Conservation (phyloP, 2,113 vertebrate species). For the Hemicordylus capensis region DNA sequence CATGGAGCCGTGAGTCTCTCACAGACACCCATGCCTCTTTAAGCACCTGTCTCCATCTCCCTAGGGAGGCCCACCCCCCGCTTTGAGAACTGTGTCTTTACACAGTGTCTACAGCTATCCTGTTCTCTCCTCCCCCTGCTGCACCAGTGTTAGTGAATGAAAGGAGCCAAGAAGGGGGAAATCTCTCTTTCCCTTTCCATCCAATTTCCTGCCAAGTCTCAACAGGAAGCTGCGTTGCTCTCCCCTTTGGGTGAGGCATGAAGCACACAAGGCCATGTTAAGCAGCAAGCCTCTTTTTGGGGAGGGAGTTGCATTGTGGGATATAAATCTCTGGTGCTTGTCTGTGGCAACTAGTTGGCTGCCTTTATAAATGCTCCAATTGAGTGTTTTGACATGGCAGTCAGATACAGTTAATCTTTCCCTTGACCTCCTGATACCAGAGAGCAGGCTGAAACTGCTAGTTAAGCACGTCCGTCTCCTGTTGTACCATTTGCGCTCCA, state of each 20-base stretch:
- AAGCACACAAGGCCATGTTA: neutral
- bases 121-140: neutral
- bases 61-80: neutral
- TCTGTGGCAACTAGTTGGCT: constrained; percentile 47
- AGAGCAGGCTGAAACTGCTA: constrained; percentile 45
- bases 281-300: neutral
- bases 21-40: neutral
- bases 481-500: constrained; percentile 69
- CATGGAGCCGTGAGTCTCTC: neutral
- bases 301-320: fast-evolving
- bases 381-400: constrained; percentile 70
- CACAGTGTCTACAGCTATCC: neutral
- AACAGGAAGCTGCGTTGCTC: neutral
- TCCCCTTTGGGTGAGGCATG: neutral
- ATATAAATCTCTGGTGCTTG: constrained; percentile 52
- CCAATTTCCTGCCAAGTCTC: neutral
- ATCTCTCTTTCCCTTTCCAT: neutral
- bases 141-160: neutral
- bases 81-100: neutral
- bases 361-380: constrained; percentile 63
- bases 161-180: neutral
- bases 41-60: neutral
- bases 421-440: constrained; percentile 53
- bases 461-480: constrained; percentile 63
- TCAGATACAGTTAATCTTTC: constrained; percentile 70